Evolutionary conservation across 2,888 invertebrate genomes (phyloP).

Genomic region (Steromphala cineraria): DNA sequence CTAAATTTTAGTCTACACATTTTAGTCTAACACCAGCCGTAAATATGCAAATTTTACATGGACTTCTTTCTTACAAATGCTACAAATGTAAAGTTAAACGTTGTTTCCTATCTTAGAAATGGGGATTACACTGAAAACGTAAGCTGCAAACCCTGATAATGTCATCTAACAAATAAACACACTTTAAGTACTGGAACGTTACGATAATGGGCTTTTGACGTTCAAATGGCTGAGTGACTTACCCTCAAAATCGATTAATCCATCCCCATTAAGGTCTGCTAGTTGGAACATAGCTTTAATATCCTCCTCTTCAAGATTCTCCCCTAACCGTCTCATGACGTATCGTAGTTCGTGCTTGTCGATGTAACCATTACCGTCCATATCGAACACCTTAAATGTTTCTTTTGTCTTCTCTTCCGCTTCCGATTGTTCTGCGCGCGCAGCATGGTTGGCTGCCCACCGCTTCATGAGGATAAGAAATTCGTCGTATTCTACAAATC

Average conservation of each 20-base stretch:
- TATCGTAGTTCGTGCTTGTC: conserved; percentile 71
- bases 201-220: no score
- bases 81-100: no score
- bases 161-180: no score
- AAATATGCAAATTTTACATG: no score
- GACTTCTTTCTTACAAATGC: no score
- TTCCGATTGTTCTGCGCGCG: conserved; percentile 23
- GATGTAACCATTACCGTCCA: conserved; percentile 71
- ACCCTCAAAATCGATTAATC: conserved; percentile 74
- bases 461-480: conserved; percentile 69
- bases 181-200: no score
- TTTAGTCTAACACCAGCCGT: no score
- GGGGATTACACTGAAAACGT: no score
- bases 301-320: conserved; percentile 70
- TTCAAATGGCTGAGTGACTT: no score
- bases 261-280: conserved; percentile 72
- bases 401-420: conserved; percentile 57
- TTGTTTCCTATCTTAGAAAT: no score
- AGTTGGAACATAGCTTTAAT: conserved; percentile 72
- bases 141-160: no score
- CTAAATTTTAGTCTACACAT: no score
- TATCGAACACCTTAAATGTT: conserved; percentile 66
- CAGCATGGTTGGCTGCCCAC: conserved; percentile 47
- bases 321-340: conserved; percentile 72
- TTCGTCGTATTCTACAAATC: conserved; percentile 71